Evolutionary conservation across 2,113 vertebrate genomes (phyloP).

Genomic region (Hyperoodon ampullatus): DNA sequence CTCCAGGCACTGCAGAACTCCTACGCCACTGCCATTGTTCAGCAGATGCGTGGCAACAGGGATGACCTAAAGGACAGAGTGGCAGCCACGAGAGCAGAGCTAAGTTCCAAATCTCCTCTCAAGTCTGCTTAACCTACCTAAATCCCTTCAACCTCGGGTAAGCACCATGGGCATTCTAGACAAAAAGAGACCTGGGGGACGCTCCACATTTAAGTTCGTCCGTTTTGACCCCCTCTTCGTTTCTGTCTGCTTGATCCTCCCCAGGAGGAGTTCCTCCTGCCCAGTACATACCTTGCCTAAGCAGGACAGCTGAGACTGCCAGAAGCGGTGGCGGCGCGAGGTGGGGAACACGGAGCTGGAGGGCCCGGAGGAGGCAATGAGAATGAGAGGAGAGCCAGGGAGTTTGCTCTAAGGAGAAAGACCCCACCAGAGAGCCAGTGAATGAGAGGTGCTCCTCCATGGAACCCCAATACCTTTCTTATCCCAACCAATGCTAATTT

Average conservation of each 20-base stretch:
- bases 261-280: background rate
- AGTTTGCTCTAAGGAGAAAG: conserved; percentile 90
- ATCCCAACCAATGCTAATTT: background rate
- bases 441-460: background rate
- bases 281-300: conserved; percentile 92
- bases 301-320: conserved; percentile 98
- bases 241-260: background rate
- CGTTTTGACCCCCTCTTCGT: background rate
- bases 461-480: background rate
- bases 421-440: background rate
- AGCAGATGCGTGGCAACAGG: conserved; percentile 92
- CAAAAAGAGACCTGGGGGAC: background rate
- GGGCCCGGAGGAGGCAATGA: conserved; percentile 94
- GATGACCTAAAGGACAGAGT: conserved; percentile 88
- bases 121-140: background rate
- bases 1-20: conserved; percentile 95
- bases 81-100: background rate
- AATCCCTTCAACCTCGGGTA: background rate
- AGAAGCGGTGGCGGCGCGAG: conserved; percentile 96
- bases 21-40: conserved; percentile 90
- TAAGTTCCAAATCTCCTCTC: background rate
- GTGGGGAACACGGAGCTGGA: conserved; percentile 91
- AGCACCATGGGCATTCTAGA: background rate
- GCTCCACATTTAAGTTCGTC: background rate
- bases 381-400: conserved; percentile 96